Evolutionary conservation across 2,113 vertebrate genomes (phyloP).

Genomic region (Passerina amoena): DNA sequence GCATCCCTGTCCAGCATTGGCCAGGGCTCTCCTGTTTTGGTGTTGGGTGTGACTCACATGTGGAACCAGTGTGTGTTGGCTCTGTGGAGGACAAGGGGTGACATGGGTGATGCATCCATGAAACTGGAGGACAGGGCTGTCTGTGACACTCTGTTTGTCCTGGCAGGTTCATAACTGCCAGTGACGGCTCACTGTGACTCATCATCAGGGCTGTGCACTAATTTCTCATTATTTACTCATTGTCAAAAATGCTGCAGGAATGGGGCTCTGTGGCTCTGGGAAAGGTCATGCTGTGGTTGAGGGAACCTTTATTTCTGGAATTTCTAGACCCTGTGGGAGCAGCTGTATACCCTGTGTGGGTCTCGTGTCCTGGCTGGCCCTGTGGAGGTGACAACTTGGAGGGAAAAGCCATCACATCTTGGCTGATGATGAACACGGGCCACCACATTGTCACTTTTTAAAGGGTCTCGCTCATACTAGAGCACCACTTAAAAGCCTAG

Average conservation of each 20-base stretch:
- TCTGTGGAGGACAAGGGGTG: accelerated
- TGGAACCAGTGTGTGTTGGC: accelerated
- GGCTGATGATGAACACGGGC: background rate
- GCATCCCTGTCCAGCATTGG: accelerated
- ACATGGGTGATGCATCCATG: accelerated
- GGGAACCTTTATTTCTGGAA: background rate
- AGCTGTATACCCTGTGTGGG: background rate
- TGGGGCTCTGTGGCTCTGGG: background rate
- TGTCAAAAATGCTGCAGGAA: background rate
- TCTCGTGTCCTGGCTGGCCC: background rate
- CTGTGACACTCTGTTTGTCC: background rate
- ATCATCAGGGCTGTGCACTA: background rate
- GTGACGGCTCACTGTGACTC: background rate
- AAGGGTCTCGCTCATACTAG: background rate
- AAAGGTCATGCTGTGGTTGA: background rate
- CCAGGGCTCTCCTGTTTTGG: accelerated
- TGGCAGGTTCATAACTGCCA: background rate
- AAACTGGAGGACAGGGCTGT: background rate
- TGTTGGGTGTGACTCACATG: background rate
- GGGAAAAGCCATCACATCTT: background rate
- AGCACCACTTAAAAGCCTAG: background rate
- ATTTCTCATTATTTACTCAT: conserved; percentile 45
- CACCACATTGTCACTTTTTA: accelerated
- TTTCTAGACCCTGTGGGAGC: background rate
- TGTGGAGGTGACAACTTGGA: accelerated